Evolutionary conservation across 2,113 vertebrate genomes (phyloP).

Genomic region (Sylvia atricapilla): DNA sequence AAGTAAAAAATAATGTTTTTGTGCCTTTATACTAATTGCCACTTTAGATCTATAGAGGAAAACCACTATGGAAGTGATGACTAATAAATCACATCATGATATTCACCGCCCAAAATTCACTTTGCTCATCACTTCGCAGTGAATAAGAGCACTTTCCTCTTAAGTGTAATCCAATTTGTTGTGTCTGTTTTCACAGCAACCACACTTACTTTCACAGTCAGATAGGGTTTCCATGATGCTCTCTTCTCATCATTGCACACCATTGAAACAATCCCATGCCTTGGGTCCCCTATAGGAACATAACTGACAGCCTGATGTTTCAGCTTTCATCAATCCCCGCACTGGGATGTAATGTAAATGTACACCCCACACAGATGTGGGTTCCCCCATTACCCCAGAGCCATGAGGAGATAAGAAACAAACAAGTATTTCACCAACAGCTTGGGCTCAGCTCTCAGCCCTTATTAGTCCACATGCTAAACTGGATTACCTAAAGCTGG

Average conservation of each 20-base stretch:
- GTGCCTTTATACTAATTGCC: slow-evolving; percentile 34
- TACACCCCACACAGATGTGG: neutral
- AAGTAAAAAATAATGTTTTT: slow-evolving; percentile 15
- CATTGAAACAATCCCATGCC: neutral
- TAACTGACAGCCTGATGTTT: neutral
- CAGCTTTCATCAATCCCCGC: neutral
- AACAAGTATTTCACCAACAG: neutral
- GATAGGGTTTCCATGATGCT: neutral
- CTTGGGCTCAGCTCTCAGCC: neutral
- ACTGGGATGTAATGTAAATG: neutral
- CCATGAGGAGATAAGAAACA: neutral
- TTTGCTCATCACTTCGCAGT: neutral
- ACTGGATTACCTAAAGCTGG: neutral
- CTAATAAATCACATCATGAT: slow-evolving; percentile 11
- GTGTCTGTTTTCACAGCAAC: slow-evolving; percentile 23
- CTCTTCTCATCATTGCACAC: neutral
- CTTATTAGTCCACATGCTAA: neutral
- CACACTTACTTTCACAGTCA: neutral
- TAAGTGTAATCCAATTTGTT: neutral
- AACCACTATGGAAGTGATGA: slow-evolving; percentile 6
- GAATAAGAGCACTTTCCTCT: neutral
- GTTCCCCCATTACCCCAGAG: rapidly evolving
- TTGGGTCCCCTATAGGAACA: rapidly evolving
- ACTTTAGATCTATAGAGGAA: slow-evolving; percentile 34
- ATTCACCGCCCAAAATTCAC: neutral